These are phyloP conservation scores for Miichthys miiuy DNA, from an alignment of 2,797 vertebrate genomes.

Conservation along the genomic window DNA sequence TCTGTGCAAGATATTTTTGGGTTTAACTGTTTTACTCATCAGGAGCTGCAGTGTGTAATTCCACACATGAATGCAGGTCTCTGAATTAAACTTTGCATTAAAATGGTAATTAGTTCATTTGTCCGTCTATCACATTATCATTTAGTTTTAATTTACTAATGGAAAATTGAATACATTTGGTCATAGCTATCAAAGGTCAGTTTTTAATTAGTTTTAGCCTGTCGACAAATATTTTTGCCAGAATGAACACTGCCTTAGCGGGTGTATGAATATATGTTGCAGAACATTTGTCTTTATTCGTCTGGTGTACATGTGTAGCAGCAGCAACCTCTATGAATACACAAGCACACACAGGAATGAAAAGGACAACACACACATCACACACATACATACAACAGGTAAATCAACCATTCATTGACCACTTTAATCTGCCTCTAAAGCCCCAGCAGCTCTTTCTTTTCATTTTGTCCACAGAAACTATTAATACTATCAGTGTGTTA, in stretches of 20 bases:
- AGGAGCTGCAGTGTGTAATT: conserved; percentile 9
- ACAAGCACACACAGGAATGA: background rate
- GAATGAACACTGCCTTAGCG: background rate
- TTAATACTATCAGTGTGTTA: conserved; percentile 75
- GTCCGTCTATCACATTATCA: background rate
- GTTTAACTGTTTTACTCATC: background rate
- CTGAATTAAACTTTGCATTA: background rate
- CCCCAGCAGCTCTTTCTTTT: conserved; percentile 56
- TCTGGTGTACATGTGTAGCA: background rate
- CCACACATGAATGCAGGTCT: background rate
- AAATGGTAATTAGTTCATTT: background rate
- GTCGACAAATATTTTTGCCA: background rate
- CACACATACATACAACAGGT: conserved; percentile 18
- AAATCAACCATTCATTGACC: conserved; percentile 54
- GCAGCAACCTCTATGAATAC: background rate
- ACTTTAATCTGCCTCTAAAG: conserved; percentile 52
- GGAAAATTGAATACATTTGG: background rate
- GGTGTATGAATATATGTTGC: background rate
- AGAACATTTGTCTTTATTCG: conserved; percentile 8
- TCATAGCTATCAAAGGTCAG: background rate
- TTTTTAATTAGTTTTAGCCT: background rate
- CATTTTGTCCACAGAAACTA: conserved; percentile 69
- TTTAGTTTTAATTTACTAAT: background rate
- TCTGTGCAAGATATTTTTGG: background rate
- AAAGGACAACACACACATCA: background rate